These are phyloP conservation scores for Aplodontia rufa DNA, from an alignment of 2,113 vertebrate species.

Conservation along the genomic window DNA sequence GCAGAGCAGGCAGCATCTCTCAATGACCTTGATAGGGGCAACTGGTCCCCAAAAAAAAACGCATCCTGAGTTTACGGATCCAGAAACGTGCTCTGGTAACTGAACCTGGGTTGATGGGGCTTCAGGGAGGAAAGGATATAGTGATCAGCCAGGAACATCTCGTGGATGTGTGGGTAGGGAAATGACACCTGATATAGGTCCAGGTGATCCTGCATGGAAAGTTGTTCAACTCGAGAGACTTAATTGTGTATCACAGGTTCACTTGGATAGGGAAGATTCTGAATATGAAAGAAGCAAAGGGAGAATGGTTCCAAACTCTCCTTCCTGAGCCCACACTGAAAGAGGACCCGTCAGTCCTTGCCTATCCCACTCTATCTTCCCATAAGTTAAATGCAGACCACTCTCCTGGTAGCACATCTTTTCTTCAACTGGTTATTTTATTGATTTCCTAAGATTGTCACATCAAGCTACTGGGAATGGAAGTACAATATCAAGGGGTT, in stretches of 20 bases:
- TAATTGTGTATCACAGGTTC: neutral
- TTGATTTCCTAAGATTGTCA: neutral
- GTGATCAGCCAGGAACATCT: slow-evolving; percentile 4
- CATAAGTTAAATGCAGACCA: neutral
- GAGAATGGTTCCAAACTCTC: neutral
- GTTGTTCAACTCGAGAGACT: neutral
- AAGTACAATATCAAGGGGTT: neutral
- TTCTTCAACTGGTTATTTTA: neutral
- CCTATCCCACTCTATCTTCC: neutral
- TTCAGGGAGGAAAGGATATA: neutral
- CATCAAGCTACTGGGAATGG: neutral
- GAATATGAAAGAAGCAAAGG: neutral
- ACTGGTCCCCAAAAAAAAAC: neutral
- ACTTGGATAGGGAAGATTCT: neutral
- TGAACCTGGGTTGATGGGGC: neutral
- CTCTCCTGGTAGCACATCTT: neutral
- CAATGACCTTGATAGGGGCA: slow-evolving; percentile 34
- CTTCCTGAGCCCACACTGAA: neutral
- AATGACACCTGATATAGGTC: neutral
- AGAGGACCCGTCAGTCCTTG: neutral
- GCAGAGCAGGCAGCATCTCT: slow-evolving; percentile 35
- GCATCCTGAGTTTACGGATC: neutral
- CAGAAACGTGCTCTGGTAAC: neutral
- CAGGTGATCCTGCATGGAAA: neutral
- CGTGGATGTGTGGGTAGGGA: neutral